These are phyloP conservation scores for Meganola albula DNA, from an alignment of 2,888 invertebrate genomes.

Conservation along the genomic window DNA sequence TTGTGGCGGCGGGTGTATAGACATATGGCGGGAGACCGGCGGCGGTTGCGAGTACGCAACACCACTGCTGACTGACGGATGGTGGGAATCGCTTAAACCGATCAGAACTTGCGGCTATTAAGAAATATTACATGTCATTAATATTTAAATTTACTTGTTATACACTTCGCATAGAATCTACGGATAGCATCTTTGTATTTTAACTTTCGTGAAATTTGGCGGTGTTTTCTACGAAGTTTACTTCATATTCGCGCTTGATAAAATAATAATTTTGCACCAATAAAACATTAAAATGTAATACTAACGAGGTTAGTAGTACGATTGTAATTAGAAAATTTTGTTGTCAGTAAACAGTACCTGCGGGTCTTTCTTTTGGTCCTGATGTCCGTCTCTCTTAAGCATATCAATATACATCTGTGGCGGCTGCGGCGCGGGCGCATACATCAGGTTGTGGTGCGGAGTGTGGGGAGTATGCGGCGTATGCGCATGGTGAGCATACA, in stretches of 20 bases:
- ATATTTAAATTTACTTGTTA: too few relatives aligned
- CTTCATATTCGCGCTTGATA: too few relatives aligned
- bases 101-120: constrained; percentile 56
- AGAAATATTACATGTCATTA: too few relatives aligned
- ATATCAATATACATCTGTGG: constrained; percentile 63
- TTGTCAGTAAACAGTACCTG: constrained; percentile 48
- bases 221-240: too few relatives aligned
- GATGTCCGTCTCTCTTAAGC: constrained; percentile 61
- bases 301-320: too few relatives aligned
- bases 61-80: constrained; percentile 59
- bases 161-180: too few relatives aligned
- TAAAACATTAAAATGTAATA: too few relatives aligned
- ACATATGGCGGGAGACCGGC: constrained; percentile 51
- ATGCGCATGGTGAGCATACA: constrained; percentile 66
- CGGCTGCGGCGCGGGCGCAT: constrained; percentile 60
- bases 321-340: too few relatives aligned
- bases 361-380: constrained; percentile 57
- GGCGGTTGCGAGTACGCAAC: constrained; percentile 57
- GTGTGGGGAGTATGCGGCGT: constrained; percentile 51
- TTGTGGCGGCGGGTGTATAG: constrained; percentile 53
- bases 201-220: too few relatives aligned
- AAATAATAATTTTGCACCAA: too few relatives aligned
- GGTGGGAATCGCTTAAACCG: constrained; percentile 63
- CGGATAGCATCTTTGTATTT: too few relatives aligned
- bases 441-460: constrained; percentile 57